Conservation (phyloP, 2,888 invertebrate genomes). For the Abscondita cerata region DNA sequence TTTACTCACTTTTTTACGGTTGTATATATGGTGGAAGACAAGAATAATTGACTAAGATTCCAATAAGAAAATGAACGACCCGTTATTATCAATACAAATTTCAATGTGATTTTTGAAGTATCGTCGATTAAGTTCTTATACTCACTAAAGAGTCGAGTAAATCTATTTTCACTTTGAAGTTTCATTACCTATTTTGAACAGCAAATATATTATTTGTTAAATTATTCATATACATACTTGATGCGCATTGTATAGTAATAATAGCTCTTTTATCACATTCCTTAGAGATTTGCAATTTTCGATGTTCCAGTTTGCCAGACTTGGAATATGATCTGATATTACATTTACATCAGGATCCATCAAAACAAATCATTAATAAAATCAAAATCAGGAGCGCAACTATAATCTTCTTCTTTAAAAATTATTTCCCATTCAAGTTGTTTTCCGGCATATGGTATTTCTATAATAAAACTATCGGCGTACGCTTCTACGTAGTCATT, state of each 20-base stretch:
- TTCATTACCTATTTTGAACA: conserved; percentile 54
- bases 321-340: conserved; percentile 64
- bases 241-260: conserved; percentile 67
- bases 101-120: conserved; percentile 69
- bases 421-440: conserved; percentile 73
- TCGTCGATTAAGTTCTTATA: conserved; percentile 67
- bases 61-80: conserved; percentile 70
- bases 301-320: conserved; percentile 70
- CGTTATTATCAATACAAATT: conserved; percentile 66
- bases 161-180: conserved; percentile 61
- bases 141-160: conserved; percentile 67
- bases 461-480: conserved; percentile 63
- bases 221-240: conserved; percentile 63
- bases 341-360: conserved; percentile 64
- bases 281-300: conserved; percentile 66
- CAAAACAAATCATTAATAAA: conserved; percentile 74
- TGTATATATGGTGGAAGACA: conserved; percentile 63
- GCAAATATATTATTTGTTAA: too few relatives aligned
- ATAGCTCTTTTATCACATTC: conserved; percentile 68
- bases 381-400: conserved; percentile 75
- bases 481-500: conserved; percentile 52
- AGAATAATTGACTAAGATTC: conserved; percentile 68
- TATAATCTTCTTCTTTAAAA: conserved; percentile 63
- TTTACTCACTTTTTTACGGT: conserved; percentile 44
- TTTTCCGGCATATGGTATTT: conserved; percentile 74